phyloP scores from a whole-genome alignment of 2,797 vertebrate species.

The Lacerta agilis region DNA sequence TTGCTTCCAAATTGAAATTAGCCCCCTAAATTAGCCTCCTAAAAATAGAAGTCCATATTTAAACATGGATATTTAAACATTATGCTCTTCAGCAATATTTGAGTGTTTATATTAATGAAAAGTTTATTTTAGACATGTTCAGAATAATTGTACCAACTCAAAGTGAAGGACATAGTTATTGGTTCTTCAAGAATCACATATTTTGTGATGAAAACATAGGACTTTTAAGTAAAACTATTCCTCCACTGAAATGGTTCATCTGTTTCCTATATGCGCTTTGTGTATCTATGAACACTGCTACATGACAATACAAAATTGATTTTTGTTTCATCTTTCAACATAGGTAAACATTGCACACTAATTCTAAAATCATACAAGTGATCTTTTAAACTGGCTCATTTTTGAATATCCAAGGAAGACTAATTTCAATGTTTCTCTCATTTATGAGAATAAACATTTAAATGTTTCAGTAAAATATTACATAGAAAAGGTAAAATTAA shows the following conservation, averaged over 20 bases:
- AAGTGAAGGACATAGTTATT: background rate
- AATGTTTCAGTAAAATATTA: too few species aligned
- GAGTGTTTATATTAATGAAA: background rate
- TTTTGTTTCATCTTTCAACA: background rate
- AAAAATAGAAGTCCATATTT: slow-evolving; percentile 15
- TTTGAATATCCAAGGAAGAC: too few species aligned
- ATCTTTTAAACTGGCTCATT: background rate
- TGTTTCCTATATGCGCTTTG: too few species aligned
- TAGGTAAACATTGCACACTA: background rate
- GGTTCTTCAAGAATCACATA: background rate
- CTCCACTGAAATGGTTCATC: background rate
- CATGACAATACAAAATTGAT: too few species aligned
- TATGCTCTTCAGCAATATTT: background rate
- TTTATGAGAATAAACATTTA: background rate
- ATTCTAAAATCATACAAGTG: background rate
- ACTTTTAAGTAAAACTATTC: background rate
- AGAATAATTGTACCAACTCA: background rate
- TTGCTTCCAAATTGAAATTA: background rate
- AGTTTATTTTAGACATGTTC: background rate
- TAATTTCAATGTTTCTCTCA: background rate
- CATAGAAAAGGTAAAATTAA: background rate
- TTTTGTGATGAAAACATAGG: background rate
- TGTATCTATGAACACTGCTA: too few species aligned
- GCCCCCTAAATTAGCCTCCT: background rate
- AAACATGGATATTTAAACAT: background rate